Conservation (phyloP, 2,888 invertebrate genomes). For the Caenorhabditis sulstoni region DNA sequence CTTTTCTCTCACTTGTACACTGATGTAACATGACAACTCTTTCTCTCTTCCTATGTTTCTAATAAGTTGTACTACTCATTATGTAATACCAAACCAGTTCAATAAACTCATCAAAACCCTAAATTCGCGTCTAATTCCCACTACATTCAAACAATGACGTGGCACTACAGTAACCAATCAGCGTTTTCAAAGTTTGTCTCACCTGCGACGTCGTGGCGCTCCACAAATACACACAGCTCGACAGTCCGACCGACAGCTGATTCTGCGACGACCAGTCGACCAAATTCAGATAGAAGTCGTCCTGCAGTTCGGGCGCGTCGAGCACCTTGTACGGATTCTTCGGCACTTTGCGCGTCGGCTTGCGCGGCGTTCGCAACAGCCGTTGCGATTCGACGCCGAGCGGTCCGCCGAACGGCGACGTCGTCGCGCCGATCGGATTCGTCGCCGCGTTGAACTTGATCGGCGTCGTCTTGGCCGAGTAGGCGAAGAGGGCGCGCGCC, state of each 20-base stretch:
- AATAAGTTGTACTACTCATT: no score
- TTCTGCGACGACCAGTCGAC: constrained; percentile 99
- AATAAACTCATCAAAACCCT: no score
- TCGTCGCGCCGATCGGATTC: background rate
- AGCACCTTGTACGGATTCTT: constrained; percentile 97
- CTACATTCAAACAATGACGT: no score
- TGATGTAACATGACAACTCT: no score
- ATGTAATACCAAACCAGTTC: no score
- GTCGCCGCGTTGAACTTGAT: constrained; percentile 46
- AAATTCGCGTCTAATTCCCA: no score
- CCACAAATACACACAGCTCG: constrained; percentile 98
- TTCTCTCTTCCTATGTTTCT: no score
- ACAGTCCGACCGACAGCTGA: constrained; percentile 96
- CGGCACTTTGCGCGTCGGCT: constrained; percentile 97
- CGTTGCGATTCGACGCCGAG: constrained; percentile 96
- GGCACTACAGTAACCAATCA: no score
- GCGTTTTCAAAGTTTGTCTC: background rate
- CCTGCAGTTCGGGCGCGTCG: constrained; percentile 96
- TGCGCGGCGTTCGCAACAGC: constrained; percentile 92
- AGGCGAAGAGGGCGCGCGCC: constrained; percentile 65
- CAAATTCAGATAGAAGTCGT: constrained; percentile 98
- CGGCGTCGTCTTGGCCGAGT: constrained; percentile 69
- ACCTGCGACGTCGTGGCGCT: constrained; percentile 96
- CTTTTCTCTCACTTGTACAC: no score
- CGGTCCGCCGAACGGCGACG: constrained; percentile 85